Conservation (phyloP, 2,113 vertebrate species). For the Sylvia atricapilla region DNA sequence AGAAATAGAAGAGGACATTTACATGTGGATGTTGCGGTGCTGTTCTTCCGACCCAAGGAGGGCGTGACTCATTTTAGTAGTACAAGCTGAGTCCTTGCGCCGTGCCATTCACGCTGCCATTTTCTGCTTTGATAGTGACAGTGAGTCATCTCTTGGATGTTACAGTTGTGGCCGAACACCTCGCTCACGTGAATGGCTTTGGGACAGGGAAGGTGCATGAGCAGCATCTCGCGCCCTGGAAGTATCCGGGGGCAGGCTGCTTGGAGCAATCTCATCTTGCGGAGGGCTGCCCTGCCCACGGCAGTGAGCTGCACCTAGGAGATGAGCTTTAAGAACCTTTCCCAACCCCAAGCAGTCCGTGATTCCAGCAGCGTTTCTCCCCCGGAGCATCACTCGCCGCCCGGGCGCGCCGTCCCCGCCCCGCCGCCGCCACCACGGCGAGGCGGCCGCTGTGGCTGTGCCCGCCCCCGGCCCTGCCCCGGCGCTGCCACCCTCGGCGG, state of each 20-base stretch:
- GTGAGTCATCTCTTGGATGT: neutral
- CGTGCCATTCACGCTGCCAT: neutral
- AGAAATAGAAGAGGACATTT: neutral
- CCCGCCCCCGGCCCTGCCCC: slow-evolving; percentile 45
- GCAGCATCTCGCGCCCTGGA: neutral
- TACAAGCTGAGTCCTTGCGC: neutral
- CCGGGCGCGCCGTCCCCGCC: neutral
- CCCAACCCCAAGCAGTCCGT: fast-evolving
- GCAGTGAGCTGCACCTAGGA: too few species aligned
- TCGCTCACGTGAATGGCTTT: fast-evolving
- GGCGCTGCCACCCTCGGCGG: neutral
- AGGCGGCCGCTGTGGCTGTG: slow-evolving; percentile 70
- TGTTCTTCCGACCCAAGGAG: neutral
- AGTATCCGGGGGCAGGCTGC: neutral
- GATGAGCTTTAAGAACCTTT: neutral
- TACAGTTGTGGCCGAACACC: neutral
- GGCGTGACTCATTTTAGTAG: neutral
- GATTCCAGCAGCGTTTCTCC: neutral
- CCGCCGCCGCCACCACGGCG: slow-evolving; percentile 81
- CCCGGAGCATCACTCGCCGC: neutral
- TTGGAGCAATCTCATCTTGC: neutral
- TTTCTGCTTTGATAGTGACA: neutral
- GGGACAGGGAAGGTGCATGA: neutral
- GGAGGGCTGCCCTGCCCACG: neutral
- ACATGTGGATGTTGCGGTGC: neutral